Percentiles rank a stretch among this genome's conserved stretches.
Evolutionary conservation across 2,113 vertebrate genomes (phyloP).

Genomic region (Haemorhous mexicanus): DNA sequence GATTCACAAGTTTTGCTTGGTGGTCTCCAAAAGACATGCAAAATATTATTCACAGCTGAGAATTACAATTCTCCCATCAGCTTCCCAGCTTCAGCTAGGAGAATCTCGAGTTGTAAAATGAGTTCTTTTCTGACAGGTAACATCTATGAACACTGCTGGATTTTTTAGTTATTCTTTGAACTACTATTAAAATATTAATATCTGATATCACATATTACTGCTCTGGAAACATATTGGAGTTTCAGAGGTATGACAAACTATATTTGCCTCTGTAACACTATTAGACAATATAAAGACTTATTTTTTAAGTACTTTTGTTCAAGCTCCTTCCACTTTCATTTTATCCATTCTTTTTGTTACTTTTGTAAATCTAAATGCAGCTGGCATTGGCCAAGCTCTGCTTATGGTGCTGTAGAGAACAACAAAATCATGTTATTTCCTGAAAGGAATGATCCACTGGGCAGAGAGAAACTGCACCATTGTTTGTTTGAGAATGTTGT

Average conservation of each 20-base stretch:
- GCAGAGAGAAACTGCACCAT: not conserved
- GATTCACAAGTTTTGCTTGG: not conserved
- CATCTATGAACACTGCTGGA: not conserved
- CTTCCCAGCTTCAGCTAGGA: not conserved
- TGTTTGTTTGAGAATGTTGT: not conserved
- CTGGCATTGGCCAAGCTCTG: not conserved
- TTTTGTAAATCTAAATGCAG: not conserved
- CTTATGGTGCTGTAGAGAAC: not conserved
- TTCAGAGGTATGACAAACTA: not conserved
- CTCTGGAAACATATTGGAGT: not conserved
- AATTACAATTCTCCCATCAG: not conserved
- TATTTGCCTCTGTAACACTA: not conserved
- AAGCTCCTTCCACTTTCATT: not conserved
- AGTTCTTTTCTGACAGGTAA: not conserved
- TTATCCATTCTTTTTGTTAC: not conserved
- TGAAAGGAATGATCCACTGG: not conserved
- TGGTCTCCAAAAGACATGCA: not conserved
- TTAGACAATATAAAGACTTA: not conserved
- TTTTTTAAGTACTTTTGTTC: not conserved
- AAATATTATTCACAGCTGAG: not conserved
- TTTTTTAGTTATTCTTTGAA: not conserved
- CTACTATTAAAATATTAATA: not conserved
- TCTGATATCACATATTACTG: not conserved
- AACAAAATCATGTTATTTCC: not conserved
- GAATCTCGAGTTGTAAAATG: not conserved